These are phyloP conservation scores for Heteropelma amictum DNA, from an alignment of 2,888 invertebrate species.

Conservation along the genomic window DNA sequence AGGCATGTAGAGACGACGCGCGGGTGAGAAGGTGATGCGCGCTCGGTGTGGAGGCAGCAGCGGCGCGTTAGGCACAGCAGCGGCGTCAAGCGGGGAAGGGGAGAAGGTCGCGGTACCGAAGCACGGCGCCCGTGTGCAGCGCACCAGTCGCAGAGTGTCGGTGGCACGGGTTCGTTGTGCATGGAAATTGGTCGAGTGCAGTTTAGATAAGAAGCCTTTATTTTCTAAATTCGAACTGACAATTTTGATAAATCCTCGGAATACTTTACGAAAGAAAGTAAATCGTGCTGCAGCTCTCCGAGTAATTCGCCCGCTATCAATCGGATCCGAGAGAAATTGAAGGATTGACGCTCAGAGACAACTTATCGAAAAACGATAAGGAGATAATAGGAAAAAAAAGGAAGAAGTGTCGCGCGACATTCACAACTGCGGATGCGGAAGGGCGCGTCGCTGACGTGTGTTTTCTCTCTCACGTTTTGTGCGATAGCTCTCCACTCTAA, in stretches of 20 bases:
- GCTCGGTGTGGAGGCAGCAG: background rate
- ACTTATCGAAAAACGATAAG: background rate
- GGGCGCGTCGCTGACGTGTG: conserved; percentile 41
- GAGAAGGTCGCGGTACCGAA: conserved; percentile 45
- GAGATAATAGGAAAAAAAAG: background rate
- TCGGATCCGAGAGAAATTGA: background rate
- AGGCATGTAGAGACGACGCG: background rate
- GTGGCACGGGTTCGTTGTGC: conserved; percentile 30
- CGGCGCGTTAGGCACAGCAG: conserved; percentile 10
- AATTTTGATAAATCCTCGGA: no score
- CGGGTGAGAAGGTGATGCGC: conserved; percentile 31
- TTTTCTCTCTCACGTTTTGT: background rate
- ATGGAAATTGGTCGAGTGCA: background rate
- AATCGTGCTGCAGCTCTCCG: background rate
- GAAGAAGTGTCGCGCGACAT: no score
- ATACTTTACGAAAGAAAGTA: no score
- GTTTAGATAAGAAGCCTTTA: no score
- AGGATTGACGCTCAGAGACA: background rate
- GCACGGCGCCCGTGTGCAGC: conserved; percentile 42
- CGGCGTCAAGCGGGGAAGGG: conserved; percentile 28
- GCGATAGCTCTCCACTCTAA: background rate
- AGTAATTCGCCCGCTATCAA: background rate
- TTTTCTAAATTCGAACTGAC: background rate
- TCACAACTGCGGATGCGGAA: conserved; percentile 47
- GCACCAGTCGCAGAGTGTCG: conserved; percentile 62